Evolutionary conservation across 2,797 vertebrate genomes (phyloP).

Genomic region (Xenops minutus): DNA sequence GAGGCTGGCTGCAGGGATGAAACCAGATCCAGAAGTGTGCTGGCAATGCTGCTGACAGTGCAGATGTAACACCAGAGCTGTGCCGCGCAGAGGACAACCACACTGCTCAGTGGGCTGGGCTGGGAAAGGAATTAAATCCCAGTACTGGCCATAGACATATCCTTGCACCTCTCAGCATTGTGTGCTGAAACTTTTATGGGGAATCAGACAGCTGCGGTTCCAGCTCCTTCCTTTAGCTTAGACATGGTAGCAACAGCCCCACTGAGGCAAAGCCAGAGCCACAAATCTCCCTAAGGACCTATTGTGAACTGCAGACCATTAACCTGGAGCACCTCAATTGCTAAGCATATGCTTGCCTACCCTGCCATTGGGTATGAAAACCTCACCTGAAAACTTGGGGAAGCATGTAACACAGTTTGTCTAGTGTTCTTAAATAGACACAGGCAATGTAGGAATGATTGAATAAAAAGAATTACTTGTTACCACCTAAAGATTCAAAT

Average conservation of each 20-base stretch:
- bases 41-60: background rate
- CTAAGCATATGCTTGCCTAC: background rate
- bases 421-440: background rate
- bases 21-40: background rate
- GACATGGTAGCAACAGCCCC: background rate
- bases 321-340: background rate
- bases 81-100: background rate
- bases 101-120: background rate
- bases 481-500: background rate
- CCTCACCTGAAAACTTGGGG: background rate
- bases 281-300: background rate
- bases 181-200: background rate
- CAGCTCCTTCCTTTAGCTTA: background rate
- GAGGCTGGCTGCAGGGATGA: background rate
- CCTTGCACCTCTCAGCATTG: background rate
- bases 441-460: background rate
- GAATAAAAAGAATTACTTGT: background rate
- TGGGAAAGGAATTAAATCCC: background rate
- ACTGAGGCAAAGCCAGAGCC: background rate
- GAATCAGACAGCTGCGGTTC: background rate
- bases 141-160: background rate
- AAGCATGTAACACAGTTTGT: background rate
- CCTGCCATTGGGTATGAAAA: background rate
- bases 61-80: background rate
- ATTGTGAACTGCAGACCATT: background rate